Evolutionary conservation across 2,888 invertebrate species (phyloP).

Genomic region (Drosophila recens): DNA sequence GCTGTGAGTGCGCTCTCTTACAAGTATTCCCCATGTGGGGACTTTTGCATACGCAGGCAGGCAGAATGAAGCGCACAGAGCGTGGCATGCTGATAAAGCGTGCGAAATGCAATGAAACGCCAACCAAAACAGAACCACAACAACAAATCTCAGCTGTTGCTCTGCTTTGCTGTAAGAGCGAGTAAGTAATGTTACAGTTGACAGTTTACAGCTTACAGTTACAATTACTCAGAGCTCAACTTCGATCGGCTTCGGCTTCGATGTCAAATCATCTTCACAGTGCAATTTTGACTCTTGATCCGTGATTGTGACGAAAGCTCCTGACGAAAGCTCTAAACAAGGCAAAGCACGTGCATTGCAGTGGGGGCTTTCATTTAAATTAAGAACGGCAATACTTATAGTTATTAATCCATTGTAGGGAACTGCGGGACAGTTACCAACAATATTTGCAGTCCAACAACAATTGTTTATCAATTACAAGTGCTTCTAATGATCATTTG

Average conservation of each 20-base stretch:
- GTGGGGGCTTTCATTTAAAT: conserved; percentile 3
- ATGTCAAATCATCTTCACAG: conserved; percentile 35
- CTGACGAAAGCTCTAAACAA: conserved; percentile 24
- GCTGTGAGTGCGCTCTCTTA: conserved; percentile 13
- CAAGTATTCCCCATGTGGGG: conserved; percentile 18
- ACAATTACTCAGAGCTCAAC: conserved; percentile 34
- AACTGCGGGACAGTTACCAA: not conserved
- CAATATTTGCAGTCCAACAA: not conserved
- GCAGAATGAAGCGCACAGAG: conserved; percentile 26
- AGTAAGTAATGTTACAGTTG: conserved; percentile 30
- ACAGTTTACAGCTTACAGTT: conserved; percentile 40
- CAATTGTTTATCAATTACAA: conserved; percentile 4
- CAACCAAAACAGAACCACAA: conserved; percentile 16
- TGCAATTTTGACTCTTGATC: conserved; percentile 44
- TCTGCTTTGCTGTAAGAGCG: conserved; percentile 15
- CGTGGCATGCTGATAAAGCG: conserved; percentile 46
- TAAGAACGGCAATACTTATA: not conserved
- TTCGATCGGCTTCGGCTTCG: conserved; percentile 12
- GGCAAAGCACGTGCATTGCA: conserved; percentile 14
- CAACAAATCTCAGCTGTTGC: conserved; percentile 32
- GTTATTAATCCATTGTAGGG: not conserved
- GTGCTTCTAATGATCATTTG: conserved; percentile 12
- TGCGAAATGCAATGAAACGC: conserved; percentile 44
- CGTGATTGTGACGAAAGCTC: conserved; percentile 39
- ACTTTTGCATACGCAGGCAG: conserved; percentile 52